A percentile compares a stretch with the other conserved stretches of the same genome.
Conservation (phyloP, 2,113 vertebrate species). For the Suricata suricatta region DNA sequence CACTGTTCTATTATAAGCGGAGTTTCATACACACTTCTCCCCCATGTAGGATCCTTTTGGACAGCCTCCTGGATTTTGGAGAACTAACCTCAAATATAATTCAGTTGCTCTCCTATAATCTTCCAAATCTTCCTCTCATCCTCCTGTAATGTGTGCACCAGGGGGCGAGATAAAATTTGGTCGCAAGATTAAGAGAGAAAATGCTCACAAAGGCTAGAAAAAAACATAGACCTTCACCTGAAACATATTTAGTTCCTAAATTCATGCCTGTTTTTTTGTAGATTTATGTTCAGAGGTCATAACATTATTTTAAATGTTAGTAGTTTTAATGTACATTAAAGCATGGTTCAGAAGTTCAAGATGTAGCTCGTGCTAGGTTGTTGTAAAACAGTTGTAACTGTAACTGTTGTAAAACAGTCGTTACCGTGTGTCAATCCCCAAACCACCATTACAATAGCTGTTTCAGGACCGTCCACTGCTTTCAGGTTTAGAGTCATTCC, state of each 20-base stretch:
- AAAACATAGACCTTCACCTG: not conserved
- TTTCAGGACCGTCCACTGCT: constrained; percentile 2
- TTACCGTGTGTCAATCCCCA: not conserved
- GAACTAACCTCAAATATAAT: not conserved
- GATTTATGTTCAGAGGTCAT: not conserved
- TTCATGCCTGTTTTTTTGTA: not conserved
- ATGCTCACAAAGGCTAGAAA: not conserved
- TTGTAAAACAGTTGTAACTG: not conserved
- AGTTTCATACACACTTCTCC: not conserved
- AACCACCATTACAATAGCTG: not conserved
- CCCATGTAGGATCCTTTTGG: not conserved
- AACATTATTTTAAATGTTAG: not conserved
- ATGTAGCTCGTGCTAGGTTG: not conserved
- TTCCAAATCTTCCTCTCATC: not conserved
- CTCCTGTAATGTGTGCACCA: not conserved
- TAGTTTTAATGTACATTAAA: not conserved
- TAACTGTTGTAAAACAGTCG: not conserved
- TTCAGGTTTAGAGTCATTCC: not conserved
- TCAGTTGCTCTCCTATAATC: not conserved
- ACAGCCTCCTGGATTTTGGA: not conserved
- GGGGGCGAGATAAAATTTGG: not conserved
- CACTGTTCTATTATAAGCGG: not conserved
- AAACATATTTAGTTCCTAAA: not conserved
- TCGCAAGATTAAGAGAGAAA: not conserved
- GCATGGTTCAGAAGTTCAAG: not conserved